Percentiles rank a stretch among this genome's conserved stretches.
These are phyloP conservation scores for Girardinus metallicus DNA, from an alignment of 2,797 vertebrate species.

Conservation along the genomic window DNA sequence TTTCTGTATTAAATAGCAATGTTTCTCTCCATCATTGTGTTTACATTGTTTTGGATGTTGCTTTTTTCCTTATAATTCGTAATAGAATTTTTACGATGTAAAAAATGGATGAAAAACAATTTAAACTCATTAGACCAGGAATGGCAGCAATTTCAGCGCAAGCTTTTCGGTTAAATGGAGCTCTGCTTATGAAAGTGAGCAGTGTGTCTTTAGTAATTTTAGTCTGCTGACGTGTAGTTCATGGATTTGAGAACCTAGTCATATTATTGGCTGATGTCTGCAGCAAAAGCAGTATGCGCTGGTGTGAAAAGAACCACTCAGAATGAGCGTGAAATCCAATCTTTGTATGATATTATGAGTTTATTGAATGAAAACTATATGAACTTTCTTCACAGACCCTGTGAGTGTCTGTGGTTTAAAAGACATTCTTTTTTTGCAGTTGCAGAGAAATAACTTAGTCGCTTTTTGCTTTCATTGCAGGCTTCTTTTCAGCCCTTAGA, in stretches of 20 bases:
- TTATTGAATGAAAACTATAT: conserved; percentile 60
- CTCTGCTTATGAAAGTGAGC: conserved; percentile 53
- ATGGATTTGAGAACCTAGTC: conserved; percentile 27
- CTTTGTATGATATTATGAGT: conserved; percentile 53
- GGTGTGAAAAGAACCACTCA: conserved; percentile 26
- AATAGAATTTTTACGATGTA: conserved; percentile 40
- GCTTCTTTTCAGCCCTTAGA: conserved; percentile 26
- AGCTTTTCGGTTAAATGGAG: conserved; percentile 49
- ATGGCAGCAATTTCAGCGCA: conserved; percentile 40
- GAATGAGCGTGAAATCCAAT: conserved; percentile 57
- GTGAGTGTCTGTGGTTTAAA: conserved; percentile 56
- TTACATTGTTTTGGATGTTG: conserved; percentile 35
- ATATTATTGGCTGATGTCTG: conserved; percentile 54
- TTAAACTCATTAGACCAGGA: conserved; percentile 43
- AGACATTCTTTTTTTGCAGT: conserved; percentile 31
- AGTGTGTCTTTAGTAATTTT: conserved; percentile 59
- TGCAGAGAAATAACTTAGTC: conserved; percentile 30
- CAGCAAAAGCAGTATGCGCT: conserved; percentile 42
- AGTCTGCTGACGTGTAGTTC: conserved; percentile 34
- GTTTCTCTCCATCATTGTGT: conserved; percentile 32
- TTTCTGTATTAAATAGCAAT: conserved; percentile 40
- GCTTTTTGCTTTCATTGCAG: background rate
- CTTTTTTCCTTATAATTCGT: conserved; percentile 7
- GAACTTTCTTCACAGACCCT: conserved; percentile 33
- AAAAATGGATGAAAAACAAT: conserved; percentile 41